Percentiles rank a stretch among this genome's conserved stretches.
Evolutionary conservation across 2,888 invertebrate genomes (phyloP).

Genomic region (Horisme vitalbata): DNA sequence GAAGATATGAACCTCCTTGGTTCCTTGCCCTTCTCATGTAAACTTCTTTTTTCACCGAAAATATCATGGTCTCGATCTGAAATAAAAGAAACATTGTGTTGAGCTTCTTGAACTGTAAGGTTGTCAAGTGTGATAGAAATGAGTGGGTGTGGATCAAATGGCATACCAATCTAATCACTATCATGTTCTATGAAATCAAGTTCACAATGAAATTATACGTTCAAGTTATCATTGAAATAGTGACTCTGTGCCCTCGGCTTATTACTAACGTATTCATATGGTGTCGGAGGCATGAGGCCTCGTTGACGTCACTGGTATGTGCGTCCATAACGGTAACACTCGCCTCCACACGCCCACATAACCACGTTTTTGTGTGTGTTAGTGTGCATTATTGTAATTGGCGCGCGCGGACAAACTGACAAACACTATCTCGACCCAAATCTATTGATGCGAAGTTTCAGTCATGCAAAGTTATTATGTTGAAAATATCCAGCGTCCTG

Average conservation of each 20-base stretch:
- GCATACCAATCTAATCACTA: constrained; percentile 14
- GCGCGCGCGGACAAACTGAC: constrained; percentile 59
- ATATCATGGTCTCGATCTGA: constrained; percentile 81
- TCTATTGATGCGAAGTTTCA: constrained; percentile 40
- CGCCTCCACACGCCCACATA: constrained; percentile 64
- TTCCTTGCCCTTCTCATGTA: constrained; percentile 71
- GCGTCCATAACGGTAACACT: constrained; percentile 81
- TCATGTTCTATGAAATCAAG: constrained; percentile 6
- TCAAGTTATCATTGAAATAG: constrained; percentile 42
- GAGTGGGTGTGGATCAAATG: constrained; percentile 4
- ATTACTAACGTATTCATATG: constrained; percentile 71
- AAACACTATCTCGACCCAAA: constrained; percentile 70
- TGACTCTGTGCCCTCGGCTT: constrained; percentile 57
- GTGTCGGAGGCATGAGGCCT: constrained; percentile 73
- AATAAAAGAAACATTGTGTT: constrained; percentile 47
- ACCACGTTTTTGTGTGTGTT: constrained; percentile 43
- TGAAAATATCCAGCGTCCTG: constrained; percentile 11
- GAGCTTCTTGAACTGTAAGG: not conserved
- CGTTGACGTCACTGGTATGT: constrained; percentile 81
- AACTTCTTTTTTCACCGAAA: constrained; percentile 67
- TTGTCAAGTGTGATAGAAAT: not conserved
- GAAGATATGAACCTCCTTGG: constrained; percentile 89
- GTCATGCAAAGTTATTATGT: constrained; percentile 20
- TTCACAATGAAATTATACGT: constrained; percentile 23
- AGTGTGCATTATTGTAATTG: constrained; percentile 65